Percentiles rank a stretch among this genome's conserved stretches.
These are phyloP conservation scores for Hirundo rustica DNA, from an alignment of 2,797 vertebrate genomes.

Conservation along the genomic window DNA sequence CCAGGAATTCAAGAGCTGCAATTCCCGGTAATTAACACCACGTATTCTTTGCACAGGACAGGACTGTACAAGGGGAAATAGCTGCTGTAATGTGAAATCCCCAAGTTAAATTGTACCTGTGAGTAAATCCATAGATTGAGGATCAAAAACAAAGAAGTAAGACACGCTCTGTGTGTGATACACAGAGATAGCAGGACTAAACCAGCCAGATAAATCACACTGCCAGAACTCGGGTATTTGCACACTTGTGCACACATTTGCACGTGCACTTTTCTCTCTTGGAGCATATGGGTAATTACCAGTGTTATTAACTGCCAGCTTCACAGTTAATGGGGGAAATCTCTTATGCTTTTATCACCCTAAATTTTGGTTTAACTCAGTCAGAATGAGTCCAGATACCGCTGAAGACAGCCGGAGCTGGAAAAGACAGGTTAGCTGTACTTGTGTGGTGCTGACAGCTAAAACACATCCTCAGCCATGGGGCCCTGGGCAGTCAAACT, in stretches of 20 bases:
- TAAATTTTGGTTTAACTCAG: neutral
- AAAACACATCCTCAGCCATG: too few species aligned
- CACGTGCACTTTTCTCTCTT: neutral
- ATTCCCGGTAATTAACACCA: conserved; percentile 10
- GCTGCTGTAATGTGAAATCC: neutral
- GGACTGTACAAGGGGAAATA: neutral
- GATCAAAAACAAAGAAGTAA: conserved; percentile 7
- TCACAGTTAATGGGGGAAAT: neutral
- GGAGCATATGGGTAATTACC: neutral
- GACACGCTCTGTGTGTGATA: neutral
- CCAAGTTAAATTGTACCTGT: neutral
- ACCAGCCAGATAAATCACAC: neutral
- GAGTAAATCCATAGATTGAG: neutral
- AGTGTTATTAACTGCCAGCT: neutral
- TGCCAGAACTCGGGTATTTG: neutral
- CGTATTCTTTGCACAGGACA: neutral
- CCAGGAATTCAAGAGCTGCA: conserved; percentile 26
- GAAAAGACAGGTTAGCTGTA: neutral
- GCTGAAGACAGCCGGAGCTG: neutral
- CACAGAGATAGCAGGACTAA: neutral
- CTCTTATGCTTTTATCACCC: neutral
- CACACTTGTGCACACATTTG: neutral
- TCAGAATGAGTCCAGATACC: neutral
- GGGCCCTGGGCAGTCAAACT: neutral
- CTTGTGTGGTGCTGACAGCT: neutral